Base-by-base conservation (phyloP, 1,140 invertebrate species). In the Wiebesia pumilae region DNA sequence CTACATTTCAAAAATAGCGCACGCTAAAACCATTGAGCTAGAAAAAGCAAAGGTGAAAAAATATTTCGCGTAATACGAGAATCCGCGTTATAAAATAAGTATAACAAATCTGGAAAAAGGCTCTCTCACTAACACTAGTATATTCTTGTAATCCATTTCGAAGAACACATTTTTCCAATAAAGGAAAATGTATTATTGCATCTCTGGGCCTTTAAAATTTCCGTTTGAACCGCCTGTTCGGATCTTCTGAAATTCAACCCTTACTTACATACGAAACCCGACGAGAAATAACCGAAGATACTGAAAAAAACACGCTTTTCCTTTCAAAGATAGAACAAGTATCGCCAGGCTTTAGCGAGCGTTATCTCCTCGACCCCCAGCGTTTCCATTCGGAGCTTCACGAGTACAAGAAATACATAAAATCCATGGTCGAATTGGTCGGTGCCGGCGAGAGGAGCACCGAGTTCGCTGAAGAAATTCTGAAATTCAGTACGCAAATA, bases 401-500 rank as follows among this genome's bases (percentile, higher is more conserved):
- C 12, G 95, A 96, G 88, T 96, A 96, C 91, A 94, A 94, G 89
- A 94, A 93, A 80, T 96, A 96, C 90, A 94, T 96, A 65, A 93
- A 92, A 65, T 91, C 94, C 7, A 95, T 96, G 95, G 89, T 96
- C 33, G 90, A 92, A 79, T 90, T 94, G 71, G 94, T 94, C 12
- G 93, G 92, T 6, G 90, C 88, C 79, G 90, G 90, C 16, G 94
- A 95, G 86, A 93, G 92, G n/a, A 93, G 93, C 47, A 81, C 85
- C 73, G 91, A 92, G n/a, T 96, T 96, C 88, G 95, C 96, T 0
- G 94, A 95, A 35, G 95, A 97, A 87, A 95, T 97, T 88, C 94
- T 97, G 10, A 91, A 94, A 10, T 96, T 97, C 89, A 96, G 96
- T 91, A 96, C 94, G 1, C 91, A 95, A 87, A 90, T 97, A 43